phyloP scores from a whole-genome alignment of 2,888 invertebrate species.

The Rhagonycha fulva region DNA sequence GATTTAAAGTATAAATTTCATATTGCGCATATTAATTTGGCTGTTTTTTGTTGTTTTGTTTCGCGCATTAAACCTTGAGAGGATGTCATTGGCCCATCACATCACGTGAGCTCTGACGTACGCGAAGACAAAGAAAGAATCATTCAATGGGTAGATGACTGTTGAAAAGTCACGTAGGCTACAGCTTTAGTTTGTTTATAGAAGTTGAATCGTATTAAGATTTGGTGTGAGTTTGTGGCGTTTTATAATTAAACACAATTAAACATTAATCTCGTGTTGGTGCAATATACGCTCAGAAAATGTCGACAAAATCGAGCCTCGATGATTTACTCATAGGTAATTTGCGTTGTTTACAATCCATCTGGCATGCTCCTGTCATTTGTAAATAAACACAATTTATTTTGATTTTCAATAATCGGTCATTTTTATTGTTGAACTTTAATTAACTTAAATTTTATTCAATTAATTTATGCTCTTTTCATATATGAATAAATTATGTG shows the following conservation, averaged over 20 bases:
- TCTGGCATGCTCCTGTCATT: conserved; percentile 20
- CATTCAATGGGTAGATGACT: conserved; percentile 41
- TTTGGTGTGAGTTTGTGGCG: conserved; percentile 3
- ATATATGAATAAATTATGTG: conserved; percentile 49
- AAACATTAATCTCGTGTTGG: conserved; percentile 15
- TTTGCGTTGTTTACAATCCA: conserved; percentile 43
- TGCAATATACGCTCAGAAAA: conserved; percentile 34
- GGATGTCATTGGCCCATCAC: conserved; percentile 21
- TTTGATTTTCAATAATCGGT: neutral
- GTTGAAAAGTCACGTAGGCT: conserved; percentile 46
- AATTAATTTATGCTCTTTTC: neutral
- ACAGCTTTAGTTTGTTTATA: conserved; percentile 16
- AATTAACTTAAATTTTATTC: neutral
- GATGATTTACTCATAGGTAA: conserved; percentile 54
- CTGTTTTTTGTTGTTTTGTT: conserved; percentile 21
- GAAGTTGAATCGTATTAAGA: conserved; percentile 10
- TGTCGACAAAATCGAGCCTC: conserved; percentile 53
- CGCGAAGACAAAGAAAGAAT: conserved; percentile 40
- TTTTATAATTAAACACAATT: conserved; percentile 5
- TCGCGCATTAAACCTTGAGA: conserved; percentile 16
- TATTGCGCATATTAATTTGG: neutral
- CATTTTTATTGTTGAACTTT: neutral
- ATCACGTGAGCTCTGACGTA: conserved; percentile 38
- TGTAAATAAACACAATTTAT: conserved; percentile 6
- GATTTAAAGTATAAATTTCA: neutral